Evolutionary conservation across 2,113 vertebrate genomes (phyloP).

Genomic region (Callopanchax toddi): DNA sequence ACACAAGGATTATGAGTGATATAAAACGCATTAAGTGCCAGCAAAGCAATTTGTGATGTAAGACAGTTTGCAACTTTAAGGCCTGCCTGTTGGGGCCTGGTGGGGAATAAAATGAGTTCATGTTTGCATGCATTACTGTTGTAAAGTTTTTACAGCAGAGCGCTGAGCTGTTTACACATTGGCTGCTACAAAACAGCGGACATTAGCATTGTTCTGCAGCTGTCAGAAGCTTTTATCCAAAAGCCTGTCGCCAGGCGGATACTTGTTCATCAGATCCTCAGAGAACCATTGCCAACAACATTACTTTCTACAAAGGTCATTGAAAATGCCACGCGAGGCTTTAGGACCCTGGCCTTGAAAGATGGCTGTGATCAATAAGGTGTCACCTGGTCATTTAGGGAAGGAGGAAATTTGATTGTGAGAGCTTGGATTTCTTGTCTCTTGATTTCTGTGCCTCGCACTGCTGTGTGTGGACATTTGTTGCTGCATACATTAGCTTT

Average conservation of each 20-base stretch:
- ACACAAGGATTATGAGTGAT: slow-evolving; percentile 80
- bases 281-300: slow-evolving; percentile 59
- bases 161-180: slow-evolving; percentile 73
- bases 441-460: slow-evolving; percentile 1
- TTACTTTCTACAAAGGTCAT: slow-evolving; percentile 70
- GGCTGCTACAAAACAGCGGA: slow-evolving; percentile 59
- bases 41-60: slow-evolving; percentile 76
- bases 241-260: slow-evolving; percentile 52
- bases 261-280: slow-evolving; percentile 52
- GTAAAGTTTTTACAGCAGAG: slow-evolving; percentile 71
- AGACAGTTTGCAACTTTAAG: slow-evolving; percentile 79
- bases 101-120: slow-evolving; percentile 77
- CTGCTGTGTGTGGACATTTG: slow-evolving; percentile 35
- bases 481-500: slow-evolving; percentile 46
- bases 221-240: slow-evolving; percentile 69
- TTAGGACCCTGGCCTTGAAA: slow-evolving; percentile 68
- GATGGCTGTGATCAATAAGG: slow-evolving; percentile 68
- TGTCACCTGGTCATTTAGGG: slow-evolving; percentile 64
- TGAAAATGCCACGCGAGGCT: slow-evolving; percentile 67
- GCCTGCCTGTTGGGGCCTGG: slow-evolving; percentile 73
- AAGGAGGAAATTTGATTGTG: slow-evolving; percentile 47
- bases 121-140: slow-evolving; percentile 79
- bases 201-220: slow-evolving; percentile 74
- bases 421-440: slow-evolving; percentile 37
- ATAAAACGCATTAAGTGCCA: slow-evolving; percentile 77